phyloP scores from a whole-genome alignment of 2,797 vertebrate genomes.

The Malacoctenus gilli region DNA sequence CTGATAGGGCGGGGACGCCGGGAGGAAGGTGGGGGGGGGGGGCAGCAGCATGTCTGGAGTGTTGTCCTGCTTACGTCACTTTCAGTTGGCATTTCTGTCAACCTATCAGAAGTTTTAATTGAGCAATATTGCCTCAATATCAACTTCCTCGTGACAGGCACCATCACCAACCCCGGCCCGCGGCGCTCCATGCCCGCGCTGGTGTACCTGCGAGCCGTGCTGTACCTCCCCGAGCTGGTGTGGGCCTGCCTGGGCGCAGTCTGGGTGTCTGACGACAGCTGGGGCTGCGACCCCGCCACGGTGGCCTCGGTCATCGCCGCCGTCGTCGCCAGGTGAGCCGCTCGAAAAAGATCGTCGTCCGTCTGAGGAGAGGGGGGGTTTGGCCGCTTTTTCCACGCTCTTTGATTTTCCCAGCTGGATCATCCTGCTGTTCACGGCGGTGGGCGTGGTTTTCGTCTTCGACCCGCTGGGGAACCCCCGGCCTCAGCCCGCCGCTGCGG shows the following conservation, averaged over 20 bases:
- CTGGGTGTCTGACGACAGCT: conserved; percentile 87
- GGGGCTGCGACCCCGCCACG: conserved; percentile 85
- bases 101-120: too few relatives aligned
- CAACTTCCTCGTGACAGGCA: conserved; percentile 77
- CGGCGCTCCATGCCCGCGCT: conserved; percentile 91
- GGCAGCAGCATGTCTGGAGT: too few relatives aligned
- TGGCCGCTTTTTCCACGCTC: too few relatives aligned
- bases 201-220: conserved; percentile 89
- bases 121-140: too few relatives aligned
- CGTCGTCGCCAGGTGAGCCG: conserved; percentile 88
- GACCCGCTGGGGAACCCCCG: conserved; percentile 89
- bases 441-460: conserved; percentile 90
- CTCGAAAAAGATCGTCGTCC: too few relatives aligned
- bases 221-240: conserved; percentile 91
- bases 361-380: too few relatives aligned
- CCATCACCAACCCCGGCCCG: conserved; percentile 92
- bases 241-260: conserved; percentile 92
- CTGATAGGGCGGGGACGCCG: too few relatives aligned
- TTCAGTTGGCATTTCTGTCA: too few relatives aligned
- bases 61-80: too few relatives aligned
- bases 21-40: too few relatives aligned
- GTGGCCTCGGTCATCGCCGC: conserved; percentile 85
- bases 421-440: conserved; percentile 86
- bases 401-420: conserved; percentile 85
- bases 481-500: conserved; percentile 30